phyloP scores from a whole-genome alignment of 2,113 vertebrate species.

The Syngnathus scovelli region DNA sequence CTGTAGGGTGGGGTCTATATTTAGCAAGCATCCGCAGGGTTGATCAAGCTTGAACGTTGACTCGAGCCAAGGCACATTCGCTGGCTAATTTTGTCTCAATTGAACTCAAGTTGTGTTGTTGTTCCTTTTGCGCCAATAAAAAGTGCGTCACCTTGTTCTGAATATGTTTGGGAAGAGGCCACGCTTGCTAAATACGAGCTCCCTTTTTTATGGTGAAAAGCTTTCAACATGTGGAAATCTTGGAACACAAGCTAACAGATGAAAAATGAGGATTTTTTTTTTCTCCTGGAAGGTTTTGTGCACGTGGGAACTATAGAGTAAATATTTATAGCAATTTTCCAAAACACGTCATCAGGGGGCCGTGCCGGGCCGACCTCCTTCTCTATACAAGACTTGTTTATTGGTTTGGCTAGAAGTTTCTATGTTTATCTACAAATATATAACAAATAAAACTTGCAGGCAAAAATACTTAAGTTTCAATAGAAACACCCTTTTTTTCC shows the following conservation, averaged over 20 bases:
- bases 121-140: not conserved
- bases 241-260: conserved; percentile 55
- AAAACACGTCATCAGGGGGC: conserved; percentile 67
- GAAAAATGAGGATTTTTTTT: conserved; percentile 45
- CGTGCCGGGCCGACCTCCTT: conserved; percentile 70
- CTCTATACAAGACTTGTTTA: conserved; percentile 96
- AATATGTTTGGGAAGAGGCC: conserved; percentile 5
- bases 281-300: conserved; percentile 76
- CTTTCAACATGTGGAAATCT: conserved; percentile 63
- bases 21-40: conserved; percentile 55
- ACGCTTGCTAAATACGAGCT: conserved; percentile 58
- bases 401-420: conserved; percentile 98
- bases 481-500: conserved; percentile 98
- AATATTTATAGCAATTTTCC: conserved; percentile 81
- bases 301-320: conserved; percentile 85
- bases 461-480: conserved; percentile 99
- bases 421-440: conserved; percentile 99
- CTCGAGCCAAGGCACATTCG: conserved; percentile 62
- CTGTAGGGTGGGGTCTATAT: conserved; percentile 25
- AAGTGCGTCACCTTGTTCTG: conserved; percentile 5
- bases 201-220: conserved; percentile 51
- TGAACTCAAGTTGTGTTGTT: not conserved
- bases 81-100: conserved; percentile 1
- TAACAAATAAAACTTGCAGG: conserved; percentile 99
- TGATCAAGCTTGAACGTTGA: conserved; percentile 1